Conservation (phyloP, 2,888 invertebrate species). For the Chloroclystis v-ata region DNA sequence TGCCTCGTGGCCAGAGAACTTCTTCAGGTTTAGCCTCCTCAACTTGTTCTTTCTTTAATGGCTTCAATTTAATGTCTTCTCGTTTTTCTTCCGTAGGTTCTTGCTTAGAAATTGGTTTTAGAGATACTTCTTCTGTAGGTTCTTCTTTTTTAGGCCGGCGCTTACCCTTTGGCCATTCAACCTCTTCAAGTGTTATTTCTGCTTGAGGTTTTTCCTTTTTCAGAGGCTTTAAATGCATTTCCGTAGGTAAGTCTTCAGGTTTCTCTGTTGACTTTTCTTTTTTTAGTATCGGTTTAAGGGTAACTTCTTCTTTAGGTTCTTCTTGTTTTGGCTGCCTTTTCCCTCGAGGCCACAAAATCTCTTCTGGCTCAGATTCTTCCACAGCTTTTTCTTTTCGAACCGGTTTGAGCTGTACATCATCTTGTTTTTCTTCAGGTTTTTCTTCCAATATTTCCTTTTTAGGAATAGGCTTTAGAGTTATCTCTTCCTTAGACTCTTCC, state of each 20-base stretch:
- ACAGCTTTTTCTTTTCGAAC: constrained; percentile 28
- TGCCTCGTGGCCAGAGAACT: constrained; percentile 49
- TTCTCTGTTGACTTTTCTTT: not conserved
- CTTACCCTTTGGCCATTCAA: constrained; percentile 28
- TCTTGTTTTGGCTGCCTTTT: constrained; percentile 3
- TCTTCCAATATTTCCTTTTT: not conserved
- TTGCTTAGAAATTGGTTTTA: constrained; percentile 55
- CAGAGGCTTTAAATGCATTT: constrained; percentile 14
- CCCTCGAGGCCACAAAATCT: constrained; percentile 5
- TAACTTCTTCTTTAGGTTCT: constrained; percentile 5
- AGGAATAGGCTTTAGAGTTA: constrained; percentile 5
- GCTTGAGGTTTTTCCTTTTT: constrained; percentile 41
- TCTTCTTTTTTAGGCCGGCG: constrained; percentile 36
- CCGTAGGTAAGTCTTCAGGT: constrained; percentile 22
- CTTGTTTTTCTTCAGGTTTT: constrained; percentile 27
- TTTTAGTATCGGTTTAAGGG: constrained; percentile 4
- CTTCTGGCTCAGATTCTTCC: constrained; percentile 3
- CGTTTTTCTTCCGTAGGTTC: constrained; percentile 42
- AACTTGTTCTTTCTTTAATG: constrained; percentile 32
- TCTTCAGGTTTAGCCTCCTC: constrained; percentile 55
- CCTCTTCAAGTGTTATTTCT: constrained; percentile 41
- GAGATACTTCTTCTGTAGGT: constrained; percentile 39
- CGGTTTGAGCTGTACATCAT: constrained; percentile 41
- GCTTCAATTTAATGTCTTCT: constrained; percentile 49
- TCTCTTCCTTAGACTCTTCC: constrained; percentile 7